Evolutionary conservation across 2,888 invertebrate species (phyloP).

Genomic region (Eupithecia subfuscata): DNA sequence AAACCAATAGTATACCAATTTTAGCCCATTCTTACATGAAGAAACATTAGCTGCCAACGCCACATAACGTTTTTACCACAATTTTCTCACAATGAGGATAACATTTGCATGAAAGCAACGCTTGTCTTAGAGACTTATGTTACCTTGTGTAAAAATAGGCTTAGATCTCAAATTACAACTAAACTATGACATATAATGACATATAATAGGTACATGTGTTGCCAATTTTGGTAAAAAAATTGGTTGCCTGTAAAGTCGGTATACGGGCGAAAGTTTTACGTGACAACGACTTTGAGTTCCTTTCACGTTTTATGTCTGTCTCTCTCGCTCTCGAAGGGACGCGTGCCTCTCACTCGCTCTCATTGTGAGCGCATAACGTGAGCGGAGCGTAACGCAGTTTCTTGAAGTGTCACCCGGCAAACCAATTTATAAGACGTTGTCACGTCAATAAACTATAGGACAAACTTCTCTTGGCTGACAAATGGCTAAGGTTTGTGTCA

Average conservation of each 20-base stretch:
- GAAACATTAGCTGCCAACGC: background rate
- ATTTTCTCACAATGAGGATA: background rate
- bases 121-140: background rate
- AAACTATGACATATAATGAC: no score
- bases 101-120: background rate
- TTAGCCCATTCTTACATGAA: background rate
- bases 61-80: background rate
- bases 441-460: no score
- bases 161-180: slow-evolving; percentile 9
- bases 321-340: no score
- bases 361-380: no score
- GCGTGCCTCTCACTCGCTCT: no score
- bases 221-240: background rate
- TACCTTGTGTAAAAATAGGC: background rate
- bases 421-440: no score
- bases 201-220: slow-evolving; percentile 13
- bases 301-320: no score
- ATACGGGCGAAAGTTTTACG: no score
- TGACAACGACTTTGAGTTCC: no score
- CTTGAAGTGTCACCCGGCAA: no score
- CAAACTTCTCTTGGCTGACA: background rate
- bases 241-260: no score
- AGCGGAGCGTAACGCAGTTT: no score
- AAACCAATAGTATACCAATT: background rate
- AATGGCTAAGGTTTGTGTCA: background rate